These are phyloP conservation scores for Gila orcuttii DNA, from an alignment of 2,113 vertebrate genomes.

Conservation along the genomic window DNA sequence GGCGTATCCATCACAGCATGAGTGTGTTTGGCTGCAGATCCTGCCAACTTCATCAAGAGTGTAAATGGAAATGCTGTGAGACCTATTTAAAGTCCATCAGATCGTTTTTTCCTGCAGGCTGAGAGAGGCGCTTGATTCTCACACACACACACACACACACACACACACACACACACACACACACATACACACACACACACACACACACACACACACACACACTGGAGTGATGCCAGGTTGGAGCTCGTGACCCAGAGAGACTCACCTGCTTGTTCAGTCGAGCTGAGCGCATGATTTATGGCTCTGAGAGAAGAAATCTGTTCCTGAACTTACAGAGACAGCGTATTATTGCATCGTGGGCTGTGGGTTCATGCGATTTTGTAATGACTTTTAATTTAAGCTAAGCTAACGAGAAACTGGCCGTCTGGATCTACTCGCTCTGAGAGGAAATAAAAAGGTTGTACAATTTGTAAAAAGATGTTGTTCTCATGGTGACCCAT, in stretches of 20 bases:
- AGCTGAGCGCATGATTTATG: background rate
- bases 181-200: background rate
- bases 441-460: background rate
- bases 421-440: background rate
- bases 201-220: background rate
- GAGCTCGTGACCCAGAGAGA: background rate
- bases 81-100: conserved; percentile 15
- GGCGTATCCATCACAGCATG: background rate
- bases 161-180: background rate
- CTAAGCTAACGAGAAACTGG: background rate
- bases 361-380: background rate
- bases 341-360: background rate
- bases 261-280: background rate
- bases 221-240: background rate
- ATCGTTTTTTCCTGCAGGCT: background rate
- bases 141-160: background rate
- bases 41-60: conserved; percentile 9
- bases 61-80: conserved; percentile 1
- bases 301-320: background rate
- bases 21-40: background rate
- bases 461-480: background rate
- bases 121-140: background rate
- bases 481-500: background rate
- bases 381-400: background rate
- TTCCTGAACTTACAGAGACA: background rate